Evolutionary conservation across 2,113 vertebrate genomes (phyloP).

Genomic region (Indicator maculatus): DNA sequence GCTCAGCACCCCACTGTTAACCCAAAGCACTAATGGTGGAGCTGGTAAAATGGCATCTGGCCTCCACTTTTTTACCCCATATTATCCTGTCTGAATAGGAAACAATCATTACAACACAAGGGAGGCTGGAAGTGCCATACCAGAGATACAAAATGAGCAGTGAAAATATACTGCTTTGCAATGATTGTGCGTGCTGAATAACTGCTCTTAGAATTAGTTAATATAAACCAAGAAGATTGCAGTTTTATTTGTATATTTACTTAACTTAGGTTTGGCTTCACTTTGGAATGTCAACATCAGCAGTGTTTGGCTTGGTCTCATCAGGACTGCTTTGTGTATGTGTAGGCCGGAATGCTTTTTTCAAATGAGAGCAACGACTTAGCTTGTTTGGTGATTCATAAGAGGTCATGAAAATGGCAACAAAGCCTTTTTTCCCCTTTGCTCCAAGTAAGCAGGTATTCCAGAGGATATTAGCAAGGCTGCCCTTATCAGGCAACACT

Average conservation of each 20-base stretch:
- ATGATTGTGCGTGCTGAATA: background rate
- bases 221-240: conserved; percentile 6
- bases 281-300: conserved; percentile 41
- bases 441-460: conserved; percentile 3
- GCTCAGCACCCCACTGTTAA: background rate
- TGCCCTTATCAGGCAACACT: conserved; percentile 9
- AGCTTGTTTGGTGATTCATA: background rate
- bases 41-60: background rate
- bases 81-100: background rate
- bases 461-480: background rate
- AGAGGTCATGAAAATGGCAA: background rate
- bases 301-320: conserved; percentile 35
- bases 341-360: background rate
- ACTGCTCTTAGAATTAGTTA: background rate
- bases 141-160: background rate
- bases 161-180: background rate
- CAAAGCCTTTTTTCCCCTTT: background rate
- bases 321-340: conserved; percentile 1
- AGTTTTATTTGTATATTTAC: conserved; percentile 39
- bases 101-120: background rate
- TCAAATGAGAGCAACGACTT: background rate
- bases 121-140: background rate
- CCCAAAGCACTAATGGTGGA: background rate
- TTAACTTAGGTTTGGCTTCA: conserved; percentile 28
- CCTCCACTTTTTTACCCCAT: background rate